phyloP scores from a whole-genome alignment of 2,797 vertebrate species.

The Sebastiscus tertius region DNA sequence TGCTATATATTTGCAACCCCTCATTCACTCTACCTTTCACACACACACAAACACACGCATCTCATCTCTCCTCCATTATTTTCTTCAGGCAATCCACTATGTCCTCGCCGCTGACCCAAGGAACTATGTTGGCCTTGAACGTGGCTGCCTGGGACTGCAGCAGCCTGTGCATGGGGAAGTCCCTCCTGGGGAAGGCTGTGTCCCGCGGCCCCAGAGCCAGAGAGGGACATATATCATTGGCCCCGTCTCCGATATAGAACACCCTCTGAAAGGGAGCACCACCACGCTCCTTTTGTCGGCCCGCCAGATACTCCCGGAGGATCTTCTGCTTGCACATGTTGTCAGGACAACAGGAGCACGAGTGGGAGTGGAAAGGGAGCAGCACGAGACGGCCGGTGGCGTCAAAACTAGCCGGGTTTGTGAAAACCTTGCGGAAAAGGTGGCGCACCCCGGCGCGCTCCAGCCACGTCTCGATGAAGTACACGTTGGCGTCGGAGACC shows the following conservation, averaged over 20 bases:
- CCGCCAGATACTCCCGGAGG: slow-evolving; percentile 86
- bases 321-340: slow-evolving; percentile 97
- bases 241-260: slow-evolving; percentile 92
- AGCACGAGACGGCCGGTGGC: slow-evolving; percentile 83
- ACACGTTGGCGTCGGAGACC: slow-evolving; percentile 93
- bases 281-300: slow-evolving; percentile 82
- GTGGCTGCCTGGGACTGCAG: slow-evolving; percentile 77
- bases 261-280: slow-evolving; percentile 86
- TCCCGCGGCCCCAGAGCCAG: slow-evolving; percentile 83
- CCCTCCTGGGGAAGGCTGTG: slow-evolving; percentile 88
- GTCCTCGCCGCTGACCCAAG: slow-evolving; percentile 88
- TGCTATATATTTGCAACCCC: not conserved
- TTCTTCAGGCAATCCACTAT: slow-evolving; percentile 87
- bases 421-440: slow-evolving; percentile 90
- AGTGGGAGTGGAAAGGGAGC: slow-evolving; percentile 91
- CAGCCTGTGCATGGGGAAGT: slow-evolving; percentile 91
- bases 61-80: slow-evolving; percentile 78
- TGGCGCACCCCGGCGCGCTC: slow-evolving; percentile 75
- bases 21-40: not conserved
- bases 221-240: slow-evolving; percentile 92
- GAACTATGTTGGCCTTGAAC: slow-evolving; percentile 84
- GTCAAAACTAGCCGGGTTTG: slow-evolving; percentile 88
- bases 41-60: not conserved
- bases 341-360: slow-evolving; percentile 87
- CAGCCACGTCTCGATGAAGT: slow-evolving; percentile 89